Percentiles rank a stretch among this genome's conserved stretches.
Conservation (phyloP, 2,113 vertebrate species). For the Sylvicapra grimmia region DNA sequence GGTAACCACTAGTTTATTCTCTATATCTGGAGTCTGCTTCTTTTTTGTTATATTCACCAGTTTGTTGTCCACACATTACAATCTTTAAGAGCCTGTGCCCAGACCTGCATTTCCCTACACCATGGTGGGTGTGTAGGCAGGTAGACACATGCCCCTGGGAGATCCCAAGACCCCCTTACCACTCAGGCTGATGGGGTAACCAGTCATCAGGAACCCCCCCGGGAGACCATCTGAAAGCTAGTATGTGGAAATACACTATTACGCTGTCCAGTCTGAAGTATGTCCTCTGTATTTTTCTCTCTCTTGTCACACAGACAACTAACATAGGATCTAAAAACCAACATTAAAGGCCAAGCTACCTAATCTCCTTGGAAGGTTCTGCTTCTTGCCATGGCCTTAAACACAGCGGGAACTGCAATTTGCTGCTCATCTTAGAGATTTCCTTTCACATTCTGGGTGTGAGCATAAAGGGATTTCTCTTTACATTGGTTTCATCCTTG, state of each 20-base stretch:
- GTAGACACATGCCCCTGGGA: neutral
- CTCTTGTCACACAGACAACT: neutral
- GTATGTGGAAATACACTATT: neutral
- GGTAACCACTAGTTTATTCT: neutral
- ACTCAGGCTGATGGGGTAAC: neutral
- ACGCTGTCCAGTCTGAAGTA: neutral
- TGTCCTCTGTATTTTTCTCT: neutral
- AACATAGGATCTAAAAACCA: neutral
- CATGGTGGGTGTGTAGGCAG: neutral
- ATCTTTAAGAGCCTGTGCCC: neutral
- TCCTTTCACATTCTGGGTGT: neutral
- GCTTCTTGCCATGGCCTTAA: neutral
- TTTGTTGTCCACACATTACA: neutral
- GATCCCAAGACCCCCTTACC: neutral
- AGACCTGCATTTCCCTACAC: neutral
- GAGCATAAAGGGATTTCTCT: slow-evolving; percentile 14
- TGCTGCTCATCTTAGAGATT: neutral
- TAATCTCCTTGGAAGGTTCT: neutral
- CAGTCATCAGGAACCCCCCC: neutral
- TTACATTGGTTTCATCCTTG: neutral
- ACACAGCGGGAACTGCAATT: neutral
- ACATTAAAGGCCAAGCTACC: neutral
- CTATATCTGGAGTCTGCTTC: neutral
- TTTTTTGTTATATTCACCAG: neutral
- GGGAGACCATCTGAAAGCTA: neutral